Conservation (phyloP, 2,888 invertebrate genomes). For the Drosophila tripunctata region DNA sequence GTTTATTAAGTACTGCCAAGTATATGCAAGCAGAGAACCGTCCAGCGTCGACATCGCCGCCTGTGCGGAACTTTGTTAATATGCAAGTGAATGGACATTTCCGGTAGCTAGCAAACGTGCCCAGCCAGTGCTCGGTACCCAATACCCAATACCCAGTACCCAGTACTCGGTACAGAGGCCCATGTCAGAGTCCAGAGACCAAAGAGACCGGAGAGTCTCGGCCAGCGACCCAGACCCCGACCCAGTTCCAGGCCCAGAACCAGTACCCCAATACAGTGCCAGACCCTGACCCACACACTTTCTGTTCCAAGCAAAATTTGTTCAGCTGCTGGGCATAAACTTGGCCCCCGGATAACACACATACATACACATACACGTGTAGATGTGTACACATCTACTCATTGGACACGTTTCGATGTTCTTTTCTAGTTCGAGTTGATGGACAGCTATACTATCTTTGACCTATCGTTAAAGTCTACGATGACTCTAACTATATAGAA, state of each 20-base stretch:
- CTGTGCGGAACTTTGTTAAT: conserved; percentile 75
- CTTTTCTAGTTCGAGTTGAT: conserved; percentile 4
- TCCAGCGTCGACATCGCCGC: conserved; percentile 43
- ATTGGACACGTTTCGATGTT: conserved; percentile 35
- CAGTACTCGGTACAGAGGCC: conserved; percentile 6
- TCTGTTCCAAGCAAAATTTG: conserved; percentile 23
- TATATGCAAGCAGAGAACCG: conserved; percentile 58
- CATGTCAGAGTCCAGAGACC: conserved; percentile 1
- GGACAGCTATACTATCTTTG: not conserved
- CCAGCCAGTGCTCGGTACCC: conserved; percentile 5
- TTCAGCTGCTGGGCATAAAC: conserved; percentile 43
- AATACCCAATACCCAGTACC: not conserved
- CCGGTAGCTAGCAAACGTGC: conserved; percentile 76
- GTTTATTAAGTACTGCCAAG: conserved; percentile 78
- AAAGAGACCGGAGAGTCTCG: conserved; percentile 4
- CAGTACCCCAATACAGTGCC: not conserved
- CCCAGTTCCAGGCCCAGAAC: not conserved
- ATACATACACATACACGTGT: conserved; percentile 7
- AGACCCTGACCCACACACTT: not conserved
- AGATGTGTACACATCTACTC: conserved; percentile 18
- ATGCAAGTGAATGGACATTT: conserved; percentile 81
- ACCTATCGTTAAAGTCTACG: too few relatives aligned
- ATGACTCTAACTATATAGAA: too few relatives aligned
- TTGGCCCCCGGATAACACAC: conserved; percentile 21
- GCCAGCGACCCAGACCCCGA: not conserved